Evolutionary conservation across 1,140 invertebrate genomes (phyloP).

Genomic region (Venturia canescens): DNA sequence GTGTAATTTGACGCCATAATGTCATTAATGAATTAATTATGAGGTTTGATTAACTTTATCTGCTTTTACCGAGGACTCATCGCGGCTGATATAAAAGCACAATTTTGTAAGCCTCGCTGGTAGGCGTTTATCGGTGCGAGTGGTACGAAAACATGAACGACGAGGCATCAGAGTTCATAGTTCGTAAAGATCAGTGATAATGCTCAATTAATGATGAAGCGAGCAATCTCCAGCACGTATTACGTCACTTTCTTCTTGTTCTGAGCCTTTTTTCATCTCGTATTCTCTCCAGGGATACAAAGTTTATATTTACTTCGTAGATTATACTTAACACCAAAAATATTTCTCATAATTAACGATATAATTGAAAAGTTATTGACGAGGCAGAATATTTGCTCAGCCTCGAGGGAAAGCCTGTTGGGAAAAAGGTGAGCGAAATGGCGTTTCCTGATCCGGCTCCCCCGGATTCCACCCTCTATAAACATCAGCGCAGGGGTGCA

Average conservation of each 20-base stretch:
- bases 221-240: not conserved
- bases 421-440: slow-evolving; percentile 1
- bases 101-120: no score
- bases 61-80: not conserved
- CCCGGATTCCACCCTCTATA: slow-evolving; percentile 64
- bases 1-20: slow-evolving; percentile 51
- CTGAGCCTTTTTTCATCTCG: not conserved
- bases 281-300: no score
- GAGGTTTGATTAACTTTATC: slow-evolving; percentile 11
- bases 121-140: not conserved
- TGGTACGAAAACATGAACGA: not conserved
- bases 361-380: no score
- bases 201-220: not conserved
- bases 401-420: not conserved
- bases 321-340: no score
- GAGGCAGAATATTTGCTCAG: no score
- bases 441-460: slow-evolving; percentile 57
- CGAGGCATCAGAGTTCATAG: not conserved
- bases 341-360: no score
- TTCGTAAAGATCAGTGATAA: not conserved
- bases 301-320: no score
- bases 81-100: no score
- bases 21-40: slow-evolving; percentile 57
- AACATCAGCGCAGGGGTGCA: slow-evolving; percentile 55
- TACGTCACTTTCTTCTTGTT: not conserved